These are phyloP conservation scores for Brachionichthys hirsutus DNA, from an alignment of 2,113 vertebrate species.

Conservation along the genomic window DNA sequence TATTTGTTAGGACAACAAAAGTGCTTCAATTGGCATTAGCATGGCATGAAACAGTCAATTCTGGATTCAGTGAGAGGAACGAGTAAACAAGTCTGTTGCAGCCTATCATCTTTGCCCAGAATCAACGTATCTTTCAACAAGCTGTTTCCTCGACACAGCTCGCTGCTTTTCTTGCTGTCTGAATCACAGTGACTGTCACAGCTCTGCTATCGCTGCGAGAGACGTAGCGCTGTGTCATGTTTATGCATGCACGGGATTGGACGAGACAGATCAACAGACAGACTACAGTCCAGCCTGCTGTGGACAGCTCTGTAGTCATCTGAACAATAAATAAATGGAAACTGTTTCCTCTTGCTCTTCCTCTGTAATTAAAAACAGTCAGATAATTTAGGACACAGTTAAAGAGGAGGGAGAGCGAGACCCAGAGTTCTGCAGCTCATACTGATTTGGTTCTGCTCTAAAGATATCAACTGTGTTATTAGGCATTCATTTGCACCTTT, in stretches of 20 bases:
- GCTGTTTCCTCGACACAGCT: conserved; percentile 25
- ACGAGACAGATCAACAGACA: conserved; percentile 8
- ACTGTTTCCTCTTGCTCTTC: conserved; percentile 9
- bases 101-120: conserved; percentile 32
- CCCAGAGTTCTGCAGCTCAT: background rate
- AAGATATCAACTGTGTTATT: no score
- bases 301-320: conserved; percentile 6
- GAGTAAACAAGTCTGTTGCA: conserved; percentile 12
- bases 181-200: background rate
- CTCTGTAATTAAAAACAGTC: conserved; percentile 17
- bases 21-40: background rate
- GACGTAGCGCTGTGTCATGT: conserved; percentile 16
- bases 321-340: conserved; percentile 23
- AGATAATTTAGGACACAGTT: background rate
- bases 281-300: conserved; percentile 9
- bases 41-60: background rate
- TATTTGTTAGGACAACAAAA: background rate
- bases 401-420: conserved; percentile 1
- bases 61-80: background rate
- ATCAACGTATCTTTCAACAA: conserved; percentile 30
- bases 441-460: background rate
- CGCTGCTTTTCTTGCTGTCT: conserved; percentile 20
- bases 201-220: conserved; percentile 36
- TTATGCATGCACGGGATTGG: background rate
- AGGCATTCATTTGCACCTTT: no score